Percentiles rank a stretch among this genome's conserved stretches.
Conservation (phyloP, 2,113 vertebrate species). For the Rhadina sibilatrix region DNA sequence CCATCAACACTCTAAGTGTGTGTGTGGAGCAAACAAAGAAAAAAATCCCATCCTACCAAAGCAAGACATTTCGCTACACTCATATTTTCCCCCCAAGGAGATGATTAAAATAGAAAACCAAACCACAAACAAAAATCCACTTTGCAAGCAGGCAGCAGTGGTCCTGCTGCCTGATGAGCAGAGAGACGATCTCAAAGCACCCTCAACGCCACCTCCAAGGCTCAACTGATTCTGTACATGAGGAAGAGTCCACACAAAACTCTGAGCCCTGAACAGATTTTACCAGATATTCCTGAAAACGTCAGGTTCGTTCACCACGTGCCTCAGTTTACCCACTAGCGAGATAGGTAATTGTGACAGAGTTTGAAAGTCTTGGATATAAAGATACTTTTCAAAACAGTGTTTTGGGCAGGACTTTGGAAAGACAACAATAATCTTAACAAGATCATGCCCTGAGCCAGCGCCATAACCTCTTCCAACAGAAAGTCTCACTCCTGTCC, state of each 20-base stretch:
- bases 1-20: conserved; percentile 48
- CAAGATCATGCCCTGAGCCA: neutral
- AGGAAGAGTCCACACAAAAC: neutral
- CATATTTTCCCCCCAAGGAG: conserved; percentile 37
- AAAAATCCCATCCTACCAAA: conserved; percentile 51
- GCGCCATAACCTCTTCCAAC: neutral
- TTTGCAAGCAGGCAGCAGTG: neutral
- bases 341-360: rapidly evolving
- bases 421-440: neutral
- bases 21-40: conserved; percentile 48
- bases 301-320: rapidly evolving
- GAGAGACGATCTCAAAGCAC: neutral
- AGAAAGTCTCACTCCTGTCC: neutral
- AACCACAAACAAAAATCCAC: conserved; percentile 31
- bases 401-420: neutral
- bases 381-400: neutral
- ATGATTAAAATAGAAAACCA: conserved; percentile 57
- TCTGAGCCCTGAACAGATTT: neutral
- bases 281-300: neutral
- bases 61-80: conserved; percentile 8
- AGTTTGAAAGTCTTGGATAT: neutral
- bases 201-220: rapidly evolving
- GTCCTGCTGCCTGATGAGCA: neutral
- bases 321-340: neutral
- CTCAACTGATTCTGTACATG: rapidly evolving